These are phyloP conservation scores for Gymnorhina tibicen DNA, from an alignment of 2,113 vertebrate species.

Conservation along the genomic window DNA sequence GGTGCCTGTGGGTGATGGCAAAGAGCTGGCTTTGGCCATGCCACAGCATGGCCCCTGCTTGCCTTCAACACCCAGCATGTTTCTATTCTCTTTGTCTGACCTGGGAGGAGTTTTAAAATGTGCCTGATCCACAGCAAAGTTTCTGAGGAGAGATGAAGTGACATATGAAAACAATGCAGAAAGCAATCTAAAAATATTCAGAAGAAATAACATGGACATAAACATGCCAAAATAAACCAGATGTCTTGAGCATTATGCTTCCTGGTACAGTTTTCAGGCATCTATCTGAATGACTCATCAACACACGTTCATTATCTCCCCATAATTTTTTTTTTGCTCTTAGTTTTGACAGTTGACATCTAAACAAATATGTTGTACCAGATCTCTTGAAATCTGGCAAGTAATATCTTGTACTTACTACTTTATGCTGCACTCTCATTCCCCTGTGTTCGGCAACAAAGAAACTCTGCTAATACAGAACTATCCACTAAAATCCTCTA, in stretches of 20 bases:
- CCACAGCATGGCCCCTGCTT: not conserved
- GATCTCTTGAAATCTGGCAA: conserved; percentile 9
- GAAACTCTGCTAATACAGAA: not conserved
- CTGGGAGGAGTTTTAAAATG: conserved; percentile 42
- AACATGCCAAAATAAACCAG: conserved; percentile 25
- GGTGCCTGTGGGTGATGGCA: not conserved
- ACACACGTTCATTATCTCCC: not conserved
- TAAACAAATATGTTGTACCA: not conserved
- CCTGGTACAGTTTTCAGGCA: conserved; percentile 1
- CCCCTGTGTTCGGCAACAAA: not conserved
- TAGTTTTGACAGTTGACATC: conserved; percentile 8
- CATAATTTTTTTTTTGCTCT: not conserved
- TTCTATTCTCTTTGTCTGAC: conserved; percentile 1
- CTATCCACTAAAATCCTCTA: not conserved
- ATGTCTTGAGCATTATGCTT: not conserved
- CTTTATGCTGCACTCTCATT: not conserved
- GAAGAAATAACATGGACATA: not conserved
- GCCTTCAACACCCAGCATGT: conserved; percentile 30
- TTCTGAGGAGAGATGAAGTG: not conserved
- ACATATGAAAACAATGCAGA: not conserved
- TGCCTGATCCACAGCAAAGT: not conserved
- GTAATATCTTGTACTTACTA: not conserved
- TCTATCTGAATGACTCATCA: not conserved
- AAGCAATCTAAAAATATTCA: not conserved
- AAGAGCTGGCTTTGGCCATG: not conserved